A percentile compares a stretch with the other conserved stretches of the same genome.
Evolutionary conservation across 2,797 vertebrate genomes (phyloP).

Genomic region (Falco berigora): DNA sequence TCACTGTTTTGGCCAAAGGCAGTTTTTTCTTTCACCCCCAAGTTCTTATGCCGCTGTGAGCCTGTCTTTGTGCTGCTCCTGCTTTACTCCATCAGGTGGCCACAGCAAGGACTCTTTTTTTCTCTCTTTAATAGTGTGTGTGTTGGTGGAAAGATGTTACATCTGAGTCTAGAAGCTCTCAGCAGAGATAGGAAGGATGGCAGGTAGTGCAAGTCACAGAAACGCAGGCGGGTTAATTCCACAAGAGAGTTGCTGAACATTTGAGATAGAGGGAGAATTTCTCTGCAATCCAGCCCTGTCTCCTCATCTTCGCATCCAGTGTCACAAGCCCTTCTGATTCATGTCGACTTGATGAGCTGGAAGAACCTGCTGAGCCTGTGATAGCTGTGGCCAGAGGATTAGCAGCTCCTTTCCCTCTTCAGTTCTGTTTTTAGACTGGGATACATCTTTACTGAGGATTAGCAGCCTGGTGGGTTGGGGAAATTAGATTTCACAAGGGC

Average conservation of each 20-base stretch:
- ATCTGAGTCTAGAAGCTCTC: not conserved
- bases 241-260: not conserved
- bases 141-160: not conserved
- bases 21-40: not conserved
- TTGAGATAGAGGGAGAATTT: not conserved
- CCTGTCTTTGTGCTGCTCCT: not conserved
- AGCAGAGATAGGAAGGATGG: not conserved
- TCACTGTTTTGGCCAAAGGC: not conserved
- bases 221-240: not conserved
- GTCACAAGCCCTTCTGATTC: not conserved
- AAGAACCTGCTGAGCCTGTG: conserved; percentile 55
- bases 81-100: not conserved
- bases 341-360: conserved; percentile 7
- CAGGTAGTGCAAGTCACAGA: not conserved
- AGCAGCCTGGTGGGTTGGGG: conserved; percentile 26
- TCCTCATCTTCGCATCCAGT: not conserved
- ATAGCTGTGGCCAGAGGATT: conserved; percentile 26
- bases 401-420: conserved; percentile 23
- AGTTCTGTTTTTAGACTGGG: conserved; percentile 11
- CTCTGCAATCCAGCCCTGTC: not conserved
- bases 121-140: not conserved
- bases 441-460: conserved; percentile 25
- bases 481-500: conserved; percentile 40
- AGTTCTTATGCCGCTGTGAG: not conserved
- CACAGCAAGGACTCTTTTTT: not conserved